Conservation (phyloP, 92 coral and sea anemone genomes). For the Paramuricea clavata region DNA sequence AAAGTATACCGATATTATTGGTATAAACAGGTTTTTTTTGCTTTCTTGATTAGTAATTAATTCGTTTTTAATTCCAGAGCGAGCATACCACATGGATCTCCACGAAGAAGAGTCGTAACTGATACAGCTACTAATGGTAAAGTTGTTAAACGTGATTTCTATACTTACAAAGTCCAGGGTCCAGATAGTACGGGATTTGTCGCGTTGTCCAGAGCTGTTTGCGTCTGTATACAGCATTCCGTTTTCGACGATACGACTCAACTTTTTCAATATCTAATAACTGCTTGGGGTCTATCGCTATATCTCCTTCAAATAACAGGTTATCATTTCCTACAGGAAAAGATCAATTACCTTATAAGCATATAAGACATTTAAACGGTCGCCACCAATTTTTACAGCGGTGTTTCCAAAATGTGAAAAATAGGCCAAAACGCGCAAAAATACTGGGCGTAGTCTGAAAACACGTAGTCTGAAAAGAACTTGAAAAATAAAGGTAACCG, state of each 20-base stretch:
- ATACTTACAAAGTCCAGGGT: background rate
- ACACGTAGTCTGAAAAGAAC: no score
- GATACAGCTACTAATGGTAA: background rate
- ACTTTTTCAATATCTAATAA: background rate
- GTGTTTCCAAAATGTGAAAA: no score
- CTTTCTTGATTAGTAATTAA: no score
- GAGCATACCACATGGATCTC: no score
- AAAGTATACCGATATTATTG: no score
- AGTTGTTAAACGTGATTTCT: background rate
- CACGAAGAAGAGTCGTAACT: background rate
- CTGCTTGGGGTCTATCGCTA: background rate
- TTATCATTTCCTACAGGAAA: constrained; percentile 11
- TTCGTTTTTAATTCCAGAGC: no score
- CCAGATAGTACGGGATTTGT: background rate
- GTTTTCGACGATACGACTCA: constrained; percentile 7
- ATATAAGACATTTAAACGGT: no score
- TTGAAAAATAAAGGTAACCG: no score
- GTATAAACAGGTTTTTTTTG: no score
- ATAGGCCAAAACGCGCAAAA: no score
- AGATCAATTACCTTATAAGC: background rate
- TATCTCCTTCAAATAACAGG: constrained; percentile 29
- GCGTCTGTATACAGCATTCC: constrained; percentile 13
- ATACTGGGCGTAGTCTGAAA: no score
- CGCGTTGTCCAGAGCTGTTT: constrained; percentile 25
- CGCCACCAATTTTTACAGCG: no score